Conservation (phyloP, 2,888 invertebrate species). For the Argynnis bischoffii region DNA sequence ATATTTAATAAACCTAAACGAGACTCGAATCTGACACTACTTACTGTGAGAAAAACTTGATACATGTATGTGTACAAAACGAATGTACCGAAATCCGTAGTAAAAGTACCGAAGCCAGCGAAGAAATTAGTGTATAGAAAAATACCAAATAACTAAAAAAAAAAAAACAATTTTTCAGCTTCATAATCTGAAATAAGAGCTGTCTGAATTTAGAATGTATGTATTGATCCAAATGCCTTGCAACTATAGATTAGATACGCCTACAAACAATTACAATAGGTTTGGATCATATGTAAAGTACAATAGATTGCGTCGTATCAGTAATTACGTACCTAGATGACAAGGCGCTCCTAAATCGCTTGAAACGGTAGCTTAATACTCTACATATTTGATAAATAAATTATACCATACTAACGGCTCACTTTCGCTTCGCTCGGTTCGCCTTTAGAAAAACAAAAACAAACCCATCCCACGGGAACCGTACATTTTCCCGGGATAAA, state of each 20-base stretch:
- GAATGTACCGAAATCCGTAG: neutral
- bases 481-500: too few relatives aligned
- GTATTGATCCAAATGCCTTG: slow-evolving; percentile 43
- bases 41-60: too few relatives aligned
- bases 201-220: slow-evolving; percentile 40
- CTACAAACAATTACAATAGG: slow-evolving; percentile 40
- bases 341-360: neutral
- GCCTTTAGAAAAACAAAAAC: too few relatives aligned
- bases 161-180: neutral
- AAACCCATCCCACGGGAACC: too few relatives aligned
- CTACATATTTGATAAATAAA: too few relatives aligned
- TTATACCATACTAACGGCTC: too few relatives aligned
- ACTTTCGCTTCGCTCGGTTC: too few relatives aligned
- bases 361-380: slow-evolving; percentile 5
- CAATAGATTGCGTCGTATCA: slow-evolving; percentile 20
- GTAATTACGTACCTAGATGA: slow-evolving; percentile 24
- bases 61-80: too few relatives aligned
- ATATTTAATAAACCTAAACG: too few relatives aligned
- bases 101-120: neutral
- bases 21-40: too few relatives aligned
- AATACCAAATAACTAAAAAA: neutral
- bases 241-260: slow-evolving; percentile 45
- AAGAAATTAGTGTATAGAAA: too few relatives aligned
- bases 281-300: slow-evolving; percentile 26
- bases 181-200: slow-evolving; percentile 13